Conservation (phyloP, 2,797 vertebrate species). For the Lutjanus argentimaculatus region DNA sequence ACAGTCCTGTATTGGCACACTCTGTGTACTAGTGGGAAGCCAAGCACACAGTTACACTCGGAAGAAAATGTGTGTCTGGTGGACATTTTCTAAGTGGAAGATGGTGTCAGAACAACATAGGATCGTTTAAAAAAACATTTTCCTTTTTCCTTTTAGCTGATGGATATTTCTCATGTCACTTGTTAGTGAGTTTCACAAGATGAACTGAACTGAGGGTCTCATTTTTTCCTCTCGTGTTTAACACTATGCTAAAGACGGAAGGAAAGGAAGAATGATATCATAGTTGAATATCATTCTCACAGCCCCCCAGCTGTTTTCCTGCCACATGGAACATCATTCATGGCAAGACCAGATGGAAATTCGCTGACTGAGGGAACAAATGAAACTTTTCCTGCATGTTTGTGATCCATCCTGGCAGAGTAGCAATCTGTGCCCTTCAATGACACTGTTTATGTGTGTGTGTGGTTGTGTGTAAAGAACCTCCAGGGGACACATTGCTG, state of each 20-base stretch:
- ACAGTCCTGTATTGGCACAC: slow-evolving; percentile 54
- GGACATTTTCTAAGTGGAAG: neutral
- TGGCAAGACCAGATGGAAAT: slow-evolving; percentile 71
- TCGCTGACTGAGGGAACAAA: slow-evolving; percentile 50
- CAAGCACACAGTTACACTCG: neutral
- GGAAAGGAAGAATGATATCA: slow-evolving; percentile 44
- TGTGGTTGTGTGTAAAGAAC: neutral
- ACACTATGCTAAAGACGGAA: slow-evolving; percentile 25
- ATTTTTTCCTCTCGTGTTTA: neutral
- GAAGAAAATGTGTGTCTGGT: slow-evolving; percentile 16
- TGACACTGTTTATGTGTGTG: slow-evolving; percentile 31
- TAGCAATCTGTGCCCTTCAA: slow-evolving; percentile 47
- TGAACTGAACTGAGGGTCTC: neutral
- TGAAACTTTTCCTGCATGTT: slow-evolving; percentile 58
- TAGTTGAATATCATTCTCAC: slow-evolving; percentile 55
- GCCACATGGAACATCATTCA: slow-evolving; percentile 58
- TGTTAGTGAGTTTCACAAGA: neutral
- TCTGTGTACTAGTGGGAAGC: slow-evolving; percentile 31
- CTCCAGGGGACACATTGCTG: slow-evolving; percentile 5
- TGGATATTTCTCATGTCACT: neutral
- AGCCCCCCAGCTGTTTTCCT: slow-evolving; percentile 64
- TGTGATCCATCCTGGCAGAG: slow-evolving; percentile 45
- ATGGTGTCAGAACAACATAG: slow-evolving; percentile 9
- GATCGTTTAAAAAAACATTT: neutral
- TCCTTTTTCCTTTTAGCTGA: neutral